Conservation (phyloP, 2,797 vertebrate species). For the Luscinia megarhynchos region DNA sequence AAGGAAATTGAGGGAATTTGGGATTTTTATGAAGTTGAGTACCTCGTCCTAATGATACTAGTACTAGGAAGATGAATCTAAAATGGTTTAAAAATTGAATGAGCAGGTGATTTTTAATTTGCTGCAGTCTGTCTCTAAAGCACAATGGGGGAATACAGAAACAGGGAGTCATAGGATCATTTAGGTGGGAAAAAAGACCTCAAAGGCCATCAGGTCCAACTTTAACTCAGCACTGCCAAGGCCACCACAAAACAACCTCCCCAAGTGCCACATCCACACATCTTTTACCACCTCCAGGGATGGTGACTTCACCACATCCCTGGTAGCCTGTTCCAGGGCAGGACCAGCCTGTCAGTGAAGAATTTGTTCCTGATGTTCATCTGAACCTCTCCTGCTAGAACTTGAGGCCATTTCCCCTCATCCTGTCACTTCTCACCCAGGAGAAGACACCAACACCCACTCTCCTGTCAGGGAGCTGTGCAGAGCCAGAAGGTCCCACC, state of each 20-base stretch:
- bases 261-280: not conserved
- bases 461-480: not conserved
- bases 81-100: not conserved
- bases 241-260: too few species aligned
- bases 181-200: not conserved
- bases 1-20: not conserved
- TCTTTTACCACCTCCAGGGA: not conserved
- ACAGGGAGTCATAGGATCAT: not conserved
- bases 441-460: not conserved
- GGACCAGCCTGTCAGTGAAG: not conserved
- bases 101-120: not conserved
- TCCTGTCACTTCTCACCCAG: not conserved
- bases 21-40: not conserved
- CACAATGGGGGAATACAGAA: not conserved
- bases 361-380: not conserved
- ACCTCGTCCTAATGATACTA: fast-evolving
- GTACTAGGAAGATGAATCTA: not conserved
- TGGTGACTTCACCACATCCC: fast-evolving
- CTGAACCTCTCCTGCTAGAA: not conserved
- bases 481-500: not conserved
- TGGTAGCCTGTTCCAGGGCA: not conserved
- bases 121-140: not conserved
- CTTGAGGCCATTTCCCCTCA: fast-evolving
- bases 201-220: not conserved
- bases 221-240: not conserved